Evolutionary conservation across 1,140 invertebrate species (phyloP), one percentile per base, ranked within the genome.

Genomic region (Asobara japonica): DNA sequence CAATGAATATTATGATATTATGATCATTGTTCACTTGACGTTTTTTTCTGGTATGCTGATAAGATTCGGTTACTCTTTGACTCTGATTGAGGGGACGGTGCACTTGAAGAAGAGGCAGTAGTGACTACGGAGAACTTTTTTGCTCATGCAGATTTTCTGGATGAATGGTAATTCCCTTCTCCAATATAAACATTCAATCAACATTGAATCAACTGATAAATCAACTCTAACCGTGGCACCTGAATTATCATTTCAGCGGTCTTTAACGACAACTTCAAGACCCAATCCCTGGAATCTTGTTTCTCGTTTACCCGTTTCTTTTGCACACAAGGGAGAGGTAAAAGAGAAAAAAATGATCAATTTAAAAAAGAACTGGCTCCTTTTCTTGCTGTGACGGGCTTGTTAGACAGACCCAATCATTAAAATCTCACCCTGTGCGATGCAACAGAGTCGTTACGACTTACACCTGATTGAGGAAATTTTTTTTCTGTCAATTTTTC

Each of bases 361-460:
- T 25, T 10, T 18, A 27, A 56, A 56, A 27, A 56, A 56, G 3
- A 25, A 22, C 13, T 20, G 18, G 5, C 41, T 45, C 18, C 41
- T 69, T 56, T 69, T 60, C 16, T 41, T 45, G 72, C 62, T 31
- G 36, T 29, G 36, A 18, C 22, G 5, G 7, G 16, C 69, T 65
- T 71, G 38, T 51, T 71, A 51, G 69, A 22, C 29, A 48, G 69
- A 71, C 65, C 51, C 4, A 56, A 56, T 56, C 62, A 71, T 71
- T 71, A 71, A 71, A 65, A 71, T 71, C 61, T 48, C 69, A 45
- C 69, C 69, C 16, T 51, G 45, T 11, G 5, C n/a, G 20, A 51
- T 56, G 51, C 51, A 56, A 56, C 51, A 56, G 51, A 56, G 51
- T 56, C 51, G 51, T 56, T 56, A 56, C 18, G 22, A 11, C 13